Evolutionary conservation across 2,888 invertebrate species (phyloP).

Genomic region (Quadroppia sp.): DNA sequence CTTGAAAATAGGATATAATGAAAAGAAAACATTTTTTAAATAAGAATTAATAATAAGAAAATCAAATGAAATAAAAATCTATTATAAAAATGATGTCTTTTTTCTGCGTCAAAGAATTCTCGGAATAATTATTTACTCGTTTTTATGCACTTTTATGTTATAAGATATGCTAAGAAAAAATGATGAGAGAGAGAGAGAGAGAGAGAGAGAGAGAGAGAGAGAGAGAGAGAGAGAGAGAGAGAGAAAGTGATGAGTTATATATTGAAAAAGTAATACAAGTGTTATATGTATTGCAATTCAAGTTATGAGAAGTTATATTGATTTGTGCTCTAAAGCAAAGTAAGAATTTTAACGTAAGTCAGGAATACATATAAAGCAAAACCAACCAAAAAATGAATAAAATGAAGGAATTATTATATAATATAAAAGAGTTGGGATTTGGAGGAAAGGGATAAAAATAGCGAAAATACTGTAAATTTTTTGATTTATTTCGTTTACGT

Average conservation of each 20-base stretch:
- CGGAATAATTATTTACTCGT: background rate
- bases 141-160: background rate
- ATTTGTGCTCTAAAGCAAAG: conserved; percentile 19
- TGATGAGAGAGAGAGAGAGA: conserved; percentile 14
- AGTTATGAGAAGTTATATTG: conserved; percentile 31
- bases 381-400: background rate
- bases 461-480: background rate
- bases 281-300: background rate
- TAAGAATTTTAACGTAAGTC: background rate
- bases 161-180: background rate
- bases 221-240: conserved; percentile 20
- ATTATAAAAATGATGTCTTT: background rate
- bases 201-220: conserved; percentile 21
- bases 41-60: background rate
- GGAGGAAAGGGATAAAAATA: background rate
- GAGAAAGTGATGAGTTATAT: background rate
- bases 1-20: background rate
- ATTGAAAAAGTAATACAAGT: background rate
- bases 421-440: background rate
- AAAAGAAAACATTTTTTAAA: background rate
- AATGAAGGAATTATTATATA: background rate
- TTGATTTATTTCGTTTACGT: conserved; percentile 14
- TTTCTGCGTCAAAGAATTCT: conserved; percentile 6
- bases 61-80: background rate
- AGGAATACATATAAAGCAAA: conserved; percentile 6